Base-by-base conservation (phyloP, 2,797 vertebrate genomes). In the Loris lydekkerianus region DNA sequence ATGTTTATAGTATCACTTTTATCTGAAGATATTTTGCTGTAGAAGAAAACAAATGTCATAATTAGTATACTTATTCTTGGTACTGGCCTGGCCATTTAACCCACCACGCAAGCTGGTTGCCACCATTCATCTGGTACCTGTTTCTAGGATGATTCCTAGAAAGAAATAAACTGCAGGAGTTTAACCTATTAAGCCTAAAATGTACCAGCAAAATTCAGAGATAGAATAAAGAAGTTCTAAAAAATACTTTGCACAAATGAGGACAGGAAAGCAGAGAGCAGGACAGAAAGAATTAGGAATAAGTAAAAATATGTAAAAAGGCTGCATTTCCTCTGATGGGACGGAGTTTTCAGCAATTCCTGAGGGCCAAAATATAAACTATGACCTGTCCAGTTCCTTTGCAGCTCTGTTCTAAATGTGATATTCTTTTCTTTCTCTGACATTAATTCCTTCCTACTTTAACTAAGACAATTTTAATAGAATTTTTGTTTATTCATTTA, bases 401-500 rank as follows among this genome's bases (percentile, higher is more conserved):
- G 29, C 4, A 34, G 56, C 73, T 94, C 20, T 94, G 14, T 77
- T 94, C 77, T 93, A 13, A 17, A 60, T 43, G 69, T 65, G 88
- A 21, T 69, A 61, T 61, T 95, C 49, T 83, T 86, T 23, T 61
- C 86, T 95, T 92, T 84, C 85, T 34, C 65, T 40, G 85, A 77
- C 43, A 60, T 85, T n/a, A 90, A 46, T 90, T 95, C 78, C 92
- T 94, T 92, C 72, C 61, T 93, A 29, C 5, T 87, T 87, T 69
- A 53, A 91, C 43, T 53, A 81, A 77, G 78, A 70, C 2, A 13
- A 25, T 90, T 91, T 86, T 81, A 49, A 83, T 70, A 91, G 73
- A 94, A 95, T 80, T 94, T 85, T 72, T 75, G 40, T 69, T 94
- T 91, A 89, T 86, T 95, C n/a, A 43, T 46, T 92, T 70, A 56